Conservation (phyloP, 2,113 vertebrate species). For the Nematolebias whitei region DNA sequence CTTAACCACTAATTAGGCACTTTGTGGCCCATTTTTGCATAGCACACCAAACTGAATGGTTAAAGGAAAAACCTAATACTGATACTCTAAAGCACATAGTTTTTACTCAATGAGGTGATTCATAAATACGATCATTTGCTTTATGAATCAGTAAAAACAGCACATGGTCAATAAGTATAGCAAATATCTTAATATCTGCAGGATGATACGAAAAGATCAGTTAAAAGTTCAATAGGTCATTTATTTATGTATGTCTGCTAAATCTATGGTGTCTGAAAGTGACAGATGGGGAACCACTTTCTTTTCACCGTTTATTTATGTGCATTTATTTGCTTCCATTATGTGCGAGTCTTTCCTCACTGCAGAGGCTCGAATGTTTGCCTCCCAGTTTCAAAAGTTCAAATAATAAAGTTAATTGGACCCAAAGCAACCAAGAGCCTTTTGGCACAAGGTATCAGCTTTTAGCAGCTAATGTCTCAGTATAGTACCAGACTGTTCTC, state of each 20-base stretch:
- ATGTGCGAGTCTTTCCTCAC: conserved; percentile 1
- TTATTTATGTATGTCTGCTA: background rate
- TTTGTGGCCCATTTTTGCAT: too few relatives aligned
- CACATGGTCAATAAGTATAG: background rate
- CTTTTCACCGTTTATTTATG: background rate
- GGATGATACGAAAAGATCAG: background rate
- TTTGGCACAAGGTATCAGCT: conserved; percentile 38
- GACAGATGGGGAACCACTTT: background rate
- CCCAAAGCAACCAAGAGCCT: conserved; percentile 40
- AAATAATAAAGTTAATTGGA: conserved; percentile 46
- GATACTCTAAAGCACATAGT: too few relatives aligned
- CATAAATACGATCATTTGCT: background rate
- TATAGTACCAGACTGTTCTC: conserved; percentile 35
- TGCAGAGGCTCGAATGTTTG: conserved; percentile 4
- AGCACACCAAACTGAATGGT: too few relatives aligned
- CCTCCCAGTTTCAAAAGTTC: conserved; percentile 7
- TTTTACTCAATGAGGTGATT: too few relatives aligned
- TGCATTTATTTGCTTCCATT: background rate
- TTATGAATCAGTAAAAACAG: background rate
- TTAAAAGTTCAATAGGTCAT: background rate
- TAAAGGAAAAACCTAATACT: too few relatives aligned
- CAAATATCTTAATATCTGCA: background rate
- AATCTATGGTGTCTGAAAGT: background rate
- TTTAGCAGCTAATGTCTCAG: conserved; percentile 57
- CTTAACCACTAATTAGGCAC: too few relatives aligned